A percentile compares a stretch with the other conserved stretches of the same genome.
These are phyloP conservation scores for Holotrichia oblita DNA, from an alignment of 1,140 invertebrate genomes.

Conservation along the genomic window DNA sequence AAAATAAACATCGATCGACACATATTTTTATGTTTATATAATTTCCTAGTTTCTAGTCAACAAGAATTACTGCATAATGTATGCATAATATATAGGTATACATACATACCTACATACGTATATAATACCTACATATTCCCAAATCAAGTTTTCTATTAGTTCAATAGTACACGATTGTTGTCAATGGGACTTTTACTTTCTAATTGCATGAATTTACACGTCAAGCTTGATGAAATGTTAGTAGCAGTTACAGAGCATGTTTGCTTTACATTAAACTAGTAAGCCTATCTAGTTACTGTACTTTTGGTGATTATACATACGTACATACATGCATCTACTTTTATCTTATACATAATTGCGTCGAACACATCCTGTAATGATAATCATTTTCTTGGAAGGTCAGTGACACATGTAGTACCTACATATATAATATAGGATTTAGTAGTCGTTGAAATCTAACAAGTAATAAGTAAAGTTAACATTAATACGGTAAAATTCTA, in stretches of 20 bases:
- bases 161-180: not conserved
- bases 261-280: not conserved
- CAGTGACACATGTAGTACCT: not conserved
- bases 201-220: not conserved
- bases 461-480: no score
- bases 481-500: no score
- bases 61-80: not conserved
- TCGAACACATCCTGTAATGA: constrained; percentile 6
- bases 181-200: constrained; percentile 17
- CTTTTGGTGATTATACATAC: no score
- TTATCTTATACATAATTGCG: no score
- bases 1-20: not conserved
- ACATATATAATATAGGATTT: not conserved
- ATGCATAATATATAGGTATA: not conserved
- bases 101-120: not conserved
- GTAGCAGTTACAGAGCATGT: not conserved
- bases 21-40: constrained; percentile 18
- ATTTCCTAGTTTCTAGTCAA: not conserved
- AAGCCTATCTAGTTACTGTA: no score
- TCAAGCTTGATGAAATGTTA: not conserved
- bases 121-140: not conserved
- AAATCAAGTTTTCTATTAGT: constrained; percentile 1
- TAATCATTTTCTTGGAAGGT: not conserved
- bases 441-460: no score
- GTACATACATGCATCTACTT: no score